Conservation (phyloP, 2,113 vertebrate species). For the Thamnophis sirtalis region DNA sequence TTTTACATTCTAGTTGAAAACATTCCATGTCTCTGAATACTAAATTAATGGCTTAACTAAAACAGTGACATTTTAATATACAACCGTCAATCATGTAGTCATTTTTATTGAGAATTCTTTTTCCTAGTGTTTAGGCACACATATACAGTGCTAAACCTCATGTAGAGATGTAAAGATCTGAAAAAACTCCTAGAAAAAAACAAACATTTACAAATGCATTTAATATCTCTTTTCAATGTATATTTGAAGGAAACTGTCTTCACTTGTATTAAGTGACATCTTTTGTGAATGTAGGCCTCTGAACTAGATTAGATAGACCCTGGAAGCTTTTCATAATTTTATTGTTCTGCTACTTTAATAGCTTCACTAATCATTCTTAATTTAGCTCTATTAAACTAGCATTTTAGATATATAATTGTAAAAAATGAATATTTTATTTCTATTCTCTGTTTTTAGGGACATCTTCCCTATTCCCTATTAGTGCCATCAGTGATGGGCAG, state of each 20-base stretch:
- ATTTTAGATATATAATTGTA: neutral
- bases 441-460: neutral
- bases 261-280: neutral
- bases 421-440: neutral
- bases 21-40: neutral
- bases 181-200: neutral
- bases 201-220: neutral
- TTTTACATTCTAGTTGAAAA: neutral
- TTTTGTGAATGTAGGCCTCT: neutral
- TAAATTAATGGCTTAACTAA: neutral
- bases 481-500: neutral
- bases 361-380: neutral
- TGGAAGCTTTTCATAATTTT: neutral
- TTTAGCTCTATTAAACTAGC: neutral
- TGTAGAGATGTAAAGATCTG: neutral
- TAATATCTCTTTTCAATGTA: neutral
- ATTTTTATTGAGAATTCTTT: neutral
- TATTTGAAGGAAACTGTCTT: neutral
- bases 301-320: neutral
- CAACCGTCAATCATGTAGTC: neutral
- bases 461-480: no score
- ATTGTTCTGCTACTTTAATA: neutral
- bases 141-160: neutral
- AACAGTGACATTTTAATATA: neutral
- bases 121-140: neutral